These are phyloP conservation scores for Zhuqinia jingwanae DNA, from an alignment of 2,888 invertebrate species.

Conservation along the genomic window DNA sequence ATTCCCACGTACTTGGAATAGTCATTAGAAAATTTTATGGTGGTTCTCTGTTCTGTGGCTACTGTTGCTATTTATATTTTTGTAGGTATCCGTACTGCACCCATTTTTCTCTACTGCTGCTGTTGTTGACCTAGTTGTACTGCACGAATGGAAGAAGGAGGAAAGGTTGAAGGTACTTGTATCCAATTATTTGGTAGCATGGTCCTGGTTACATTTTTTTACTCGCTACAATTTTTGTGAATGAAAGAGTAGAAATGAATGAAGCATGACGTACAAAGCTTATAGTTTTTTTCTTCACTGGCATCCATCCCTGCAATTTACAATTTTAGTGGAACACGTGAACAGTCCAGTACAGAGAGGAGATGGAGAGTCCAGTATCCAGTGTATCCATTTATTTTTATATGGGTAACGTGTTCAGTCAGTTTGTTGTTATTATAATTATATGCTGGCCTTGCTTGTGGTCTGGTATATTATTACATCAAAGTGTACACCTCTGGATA, in stretches of 20 bases:
- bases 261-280: slow-evolving; percentile 54
- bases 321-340: slow-evolving; percentile 13
- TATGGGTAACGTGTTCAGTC: too few relatives aligned
- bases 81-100: neutral
- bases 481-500: neutral
- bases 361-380: too few relatives aligned
- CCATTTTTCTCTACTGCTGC: neutral
- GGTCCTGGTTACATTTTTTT: neutral
- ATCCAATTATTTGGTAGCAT: neutral
- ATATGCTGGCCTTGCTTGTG: neutral
- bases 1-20: too few relatives aligned
- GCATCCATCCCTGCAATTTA: slow-evolving; percentile 10
- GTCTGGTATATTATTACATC: too few relatives aligned
- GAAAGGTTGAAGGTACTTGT: neutral
- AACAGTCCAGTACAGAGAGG: neutral
- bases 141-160: neutral
- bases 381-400: too few relatives aligned
- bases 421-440: neutral
- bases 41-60: too few relatives aligned
- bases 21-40: too few relatives aligned
- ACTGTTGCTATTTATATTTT: neutral
- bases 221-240: slow-evolving; percentile 41
- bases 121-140: slow-evolving; percentile 13
- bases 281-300: slow-evolving; percentile 16
- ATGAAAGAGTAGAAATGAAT: slow-evolving; percentile 58